Evolutionary conservation across 2,797 vertebrate genomes (phyloP).

Genomic region (Xiphophorus birchmanni): DNA sequence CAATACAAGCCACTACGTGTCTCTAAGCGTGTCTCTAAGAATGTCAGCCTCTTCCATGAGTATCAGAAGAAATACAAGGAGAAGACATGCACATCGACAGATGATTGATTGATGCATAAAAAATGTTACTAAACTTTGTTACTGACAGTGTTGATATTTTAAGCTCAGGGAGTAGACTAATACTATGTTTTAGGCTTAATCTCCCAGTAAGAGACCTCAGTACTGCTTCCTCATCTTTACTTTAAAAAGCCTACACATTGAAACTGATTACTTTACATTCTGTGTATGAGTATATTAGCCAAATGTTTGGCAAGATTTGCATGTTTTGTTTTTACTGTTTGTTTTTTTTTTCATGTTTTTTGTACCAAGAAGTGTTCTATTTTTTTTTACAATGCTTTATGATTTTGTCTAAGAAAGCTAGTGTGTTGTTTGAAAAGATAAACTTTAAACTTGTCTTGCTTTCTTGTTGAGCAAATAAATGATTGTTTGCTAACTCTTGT

Average conservation of each 20-base stretch:
- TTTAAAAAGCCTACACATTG: not conserved
- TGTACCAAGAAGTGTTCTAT: not conserved
- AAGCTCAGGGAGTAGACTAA: not conserved
- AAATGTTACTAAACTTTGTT: not conserved
- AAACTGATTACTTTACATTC: not conserved
- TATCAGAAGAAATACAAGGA: slow-evolving; percentile 69
- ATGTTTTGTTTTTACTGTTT: no score
- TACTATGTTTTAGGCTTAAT: not conserved
- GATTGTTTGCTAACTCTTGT: not conserved
- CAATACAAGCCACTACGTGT: not conserved
- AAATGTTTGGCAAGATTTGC: not conserved
- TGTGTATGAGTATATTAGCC: not conserved
- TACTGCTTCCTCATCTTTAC: not conserved
- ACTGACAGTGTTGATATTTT: not conserved
- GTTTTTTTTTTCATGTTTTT: not conserved
- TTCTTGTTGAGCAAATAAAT: not conserved
- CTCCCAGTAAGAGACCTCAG: not conserved
- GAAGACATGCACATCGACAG: slow-evolving; percentile 10
- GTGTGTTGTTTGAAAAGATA: not conserved
- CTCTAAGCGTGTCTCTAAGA: not conserved
- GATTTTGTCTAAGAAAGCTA: not conserved
- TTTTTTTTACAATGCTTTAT: slow-evolving; percentile 1
- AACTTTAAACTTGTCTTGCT: not conserved
- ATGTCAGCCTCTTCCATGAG: slow-evolving; percentile 48
- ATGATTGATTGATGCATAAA: slow-evolving; percentile 3